Evolutionary conservation across 2,113 vertebrate species (phyloP).

Genomic region (Ictalurus furcatus): DNA sequence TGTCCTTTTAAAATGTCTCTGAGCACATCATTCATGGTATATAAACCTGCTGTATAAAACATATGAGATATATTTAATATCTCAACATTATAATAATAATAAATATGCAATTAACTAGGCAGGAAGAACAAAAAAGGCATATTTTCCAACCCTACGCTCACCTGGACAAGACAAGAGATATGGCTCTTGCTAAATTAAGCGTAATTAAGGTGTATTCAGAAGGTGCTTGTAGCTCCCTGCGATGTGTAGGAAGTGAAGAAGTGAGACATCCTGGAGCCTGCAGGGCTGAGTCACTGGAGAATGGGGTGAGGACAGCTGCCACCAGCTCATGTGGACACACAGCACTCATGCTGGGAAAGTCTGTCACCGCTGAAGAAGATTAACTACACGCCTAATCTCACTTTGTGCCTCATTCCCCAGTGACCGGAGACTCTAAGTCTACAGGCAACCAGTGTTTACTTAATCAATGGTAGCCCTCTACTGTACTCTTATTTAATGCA

Average conservation of each 20-base stretch:
- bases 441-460: conserved; percentile 25
- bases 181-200: conserved; percentile 52
- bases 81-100: conserved; percentile 14
- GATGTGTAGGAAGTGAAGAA: conserved; percentile 53
- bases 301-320: conserved; percentile 55
- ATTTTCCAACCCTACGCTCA: conserved; percentile 4
- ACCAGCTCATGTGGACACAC: conserved; percentile 40
- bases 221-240: conserved; percentile 44
- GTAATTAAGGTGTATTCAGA: conserved; percentile 49
- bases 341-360: conserved; percentile 48
- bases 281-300: conserved; percentile 38
- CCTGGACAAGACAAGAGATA: conserved; percentile 23
- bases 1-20: background rate
- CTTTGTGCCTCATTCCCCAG: conserved; percentile 27
- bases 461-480: background rate
- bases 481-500: background rate
- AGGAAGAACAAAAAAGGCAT: background rate
- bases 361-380: conserved; percentile 54
- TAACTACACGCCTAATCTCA: conserved; percentile 39
- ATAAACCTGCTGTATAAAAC: background rate
- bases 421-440: conserved; percentile 12
- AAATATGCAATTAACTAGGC: conserved; percentile 14
- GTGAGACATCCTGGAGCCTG: conserved; percentile 53
- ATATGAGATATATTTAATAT: background rate
- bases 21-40: background rate